Conservation (phyloP, 2,888 invertebrate genomes). For the Subacronicta megacephala region DNA sequence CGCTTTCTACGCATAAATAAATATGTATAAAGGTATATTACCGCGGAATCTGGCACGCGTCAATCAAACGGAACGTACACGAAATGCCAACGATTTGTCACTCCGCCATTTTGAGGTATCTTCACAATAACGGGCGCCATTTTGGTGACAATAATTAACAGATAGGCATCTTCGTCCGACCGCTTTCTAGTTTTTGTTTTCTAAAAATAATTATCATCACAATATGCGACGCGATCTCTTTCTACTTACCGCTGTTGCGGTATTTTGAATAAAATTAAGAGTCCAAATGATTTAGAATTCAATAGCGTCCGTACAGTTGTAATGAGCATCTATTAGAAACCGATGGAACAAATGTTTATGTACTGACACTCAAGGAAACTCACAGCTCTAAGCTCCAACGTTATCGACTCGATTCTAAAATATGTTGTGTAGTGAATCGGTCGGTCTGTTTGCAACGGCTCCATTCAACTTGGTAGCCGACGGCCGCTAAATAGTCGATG, state of each 20-base stretch:
- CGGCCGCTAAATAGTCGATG: slow-evolving; percentile 59
- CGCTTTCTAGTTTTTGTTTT: slow-evolving; percentile 89
- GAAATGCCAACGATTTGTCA: slow-evolving; percentile 87
- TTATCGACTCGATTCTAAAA: slow-evolving; percentile 52
- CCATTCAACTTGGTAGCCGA: slow-evolving; percentile 53
- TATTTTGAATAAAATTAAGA: slow-evolving; percentile 87
- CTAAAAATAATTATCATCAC: slow-evolving; percentile 88
- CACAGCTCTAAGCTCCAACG: slow-evolving; percentile 43
- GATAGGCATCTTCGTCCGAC: slow-evolving; percentile 83
- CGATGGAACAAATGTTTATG: slow-evolving; percentile 72
- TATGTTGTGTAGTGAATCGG: slow-evolving; percentile 59
- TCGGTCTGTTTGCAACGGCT: slow-evolving; percentile 53
- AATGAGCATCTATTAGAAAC: slow-evolving; percentile 77
- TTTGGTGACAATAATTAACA: slow-evolving; percentile 89
- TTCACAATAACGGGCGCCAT: slow-evolving; percentile 85
- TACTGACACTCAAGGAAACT: slow-evolving; percentile 54
- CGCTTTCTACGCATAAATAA: slow-evolving; percentile 88
- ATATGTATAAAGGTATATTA: slow-evolving; percentile 84
- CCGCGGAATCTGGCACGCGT: slow-evolving; percentile 87
- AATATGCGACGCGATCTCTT: slow-evolving; percentile 86
- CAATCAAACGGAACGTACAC: slow-evolving; percentile 86
- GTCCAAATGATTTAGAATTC: slow-evolving; percentile 79
- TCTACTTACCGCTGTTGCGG: slow-evolving; percentile 87
- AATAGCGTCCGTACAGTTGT: slow-evolving; percentile 71
- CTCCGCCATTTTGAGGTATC: slow-evolving; percentile 84